These are phyloP conservation scores for Sebastes minor DNA, from an alignment of 2,797 vertebrate species.

Conservation along the genomic window DNA sequence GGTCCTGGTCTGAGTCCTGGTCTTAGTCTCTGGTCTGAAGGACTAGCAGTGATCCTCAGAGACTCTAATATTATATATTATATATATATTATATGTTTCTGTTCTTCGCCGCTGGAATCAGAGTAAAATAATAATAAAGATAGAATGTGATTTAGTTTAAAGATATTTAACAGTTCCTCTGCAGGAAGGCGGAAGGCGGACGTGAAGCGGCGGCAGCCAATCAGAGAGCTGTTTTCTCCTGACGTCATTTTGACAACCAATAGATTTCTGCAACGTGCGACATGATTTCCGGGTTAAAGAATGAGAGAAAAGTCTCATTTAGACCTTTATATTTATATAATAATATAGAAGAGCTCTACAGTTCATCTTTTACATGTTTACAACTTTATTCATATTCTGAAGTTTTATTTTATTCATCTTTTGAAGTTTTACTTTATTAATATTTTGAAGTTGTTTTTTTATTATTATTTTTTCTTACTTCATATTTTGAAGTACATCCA, in stretches of 20 bases:
- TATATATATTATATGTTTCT: not conserved
- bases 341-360: accelerated
- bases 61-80: not conserved
- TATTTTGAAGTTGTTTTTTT: too few species aligned
- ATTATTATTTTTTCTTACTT: too few species aligned
- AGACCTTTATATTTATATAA: not conserved
- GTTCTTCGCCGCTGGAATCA: not conserved
- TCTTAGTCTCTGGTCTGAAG: not conserved
- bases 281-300: not conserved
- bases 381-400: too few species aligned
- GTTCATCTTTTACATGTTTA: not conserved
- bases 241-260: conserved; percentile 43
- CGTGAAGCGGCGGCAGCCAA: conserved; percentile 47
- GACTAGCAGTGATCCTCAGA: conserved; percentile 36
- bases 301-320: not conserved
- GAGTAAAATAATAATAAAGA: too few species aligned
- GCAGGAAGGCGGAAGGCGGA: too few species aligned
- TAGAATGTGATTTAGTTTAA: not conserved
- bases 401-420: too few species aligned
- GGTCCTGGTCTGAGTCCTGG: not conserved
- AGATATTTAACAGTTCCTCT: conserved; percentile 9
- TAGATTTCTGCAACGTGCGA: conserved; percentile 50
- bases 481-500: not conserved
- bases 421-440: not conserved
- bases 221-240: conserved; percentile 15